Percentiles rank a stretch among this genome's conserved stretches.
These are phyloP conservation scores for Dasyornis broadbenti DNA, from an alignment of 2,113 vertebrate species.

Conservation along the genomic window DNA sequence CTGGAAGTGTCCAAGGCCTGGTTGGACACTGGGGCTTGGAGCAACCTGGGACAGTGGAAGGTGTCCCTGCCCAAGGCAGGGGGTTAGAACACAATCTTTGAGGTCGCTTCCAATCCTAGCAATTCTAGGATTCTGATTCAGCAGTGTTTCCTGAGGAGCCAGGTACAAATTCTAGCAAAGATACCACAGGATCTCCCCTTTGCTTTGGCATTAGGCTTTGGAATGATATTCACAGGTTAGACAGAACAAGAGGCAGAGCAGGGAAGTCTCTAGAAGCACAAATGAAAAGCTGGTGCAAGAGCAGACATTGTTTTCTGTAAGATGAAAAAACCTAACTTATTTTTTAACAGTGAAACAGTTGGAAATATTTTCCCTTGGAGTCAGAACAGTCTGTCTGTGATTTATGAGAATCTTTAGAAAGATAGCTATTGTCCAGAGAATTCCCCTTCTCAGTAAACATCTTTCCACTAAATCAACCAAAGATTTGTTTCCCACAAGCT, in stretches of 20 bases:
- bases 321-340: neutral
- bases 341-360: neutral
- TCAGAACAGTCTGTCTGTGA: neutral
- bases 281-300: neutral
- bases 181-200: neutral
- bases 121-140: neutral
- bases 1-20: neutral
- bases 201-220: neutral
- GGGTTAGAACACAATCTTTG: too few species aligned
- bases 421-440: neutral
- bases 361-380: neutral
- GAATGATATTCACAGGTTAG: neutral
- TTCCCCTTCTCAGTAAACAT: neutral
- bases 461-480: neutral
- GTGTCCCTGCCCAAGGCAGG: neutral
- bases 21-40: accelerated
- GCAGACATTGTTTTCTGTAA: neutral
- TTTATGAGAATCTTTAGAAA: neutral
- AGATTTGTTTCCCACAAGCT: neutral
- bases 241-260: neutral
- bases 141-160: neutral
- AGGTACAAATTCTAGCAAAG: neutral
- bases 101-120: neutral
- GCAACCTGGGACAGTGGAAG: neutral
- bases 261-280: neutral